Evolutionary conservation across 2,797 vertebrate species (phyloP).

Genomic region (Xiphorhynchus erythropygius): DNA sequence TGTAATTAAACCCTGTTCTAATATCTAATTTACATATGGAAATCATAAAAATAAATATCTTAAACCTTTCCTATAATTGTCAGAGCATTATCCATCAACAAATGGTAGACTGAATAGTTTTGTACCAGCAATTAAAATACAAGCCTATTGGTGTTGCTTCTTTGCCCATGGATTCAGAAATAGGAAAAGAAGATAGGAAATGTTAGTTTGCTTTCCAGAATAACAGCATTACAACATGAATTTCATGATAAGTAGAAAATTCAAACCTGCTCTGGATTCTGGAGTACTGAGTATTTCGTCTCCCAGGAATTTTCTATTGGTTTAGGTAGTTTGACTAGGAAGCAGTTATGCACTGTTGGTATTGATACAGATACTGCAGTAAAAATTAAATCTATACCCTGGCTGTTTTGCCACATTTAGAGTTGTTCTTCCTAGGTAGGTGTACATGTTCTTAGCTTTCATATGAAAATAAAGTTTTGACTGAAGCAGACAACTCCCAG

Average conservation of each 20-base stretch:
- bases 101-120: neutral
- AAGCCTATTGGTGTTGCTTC: neutral
- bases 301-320: neutral
- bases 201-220: neutral
- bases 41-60: neutral
- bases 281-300: neutral
- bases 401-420: neutral
- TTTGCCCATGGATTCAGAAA: neutral
- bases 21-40: neutral
- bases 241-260: neutral
- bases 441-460: neutral
- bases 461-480: neutral
- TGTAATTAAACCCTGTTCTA: slow-evolving; percentile 13
- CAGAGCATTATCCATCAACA: neutral
- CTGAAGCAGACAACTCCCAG: neutral
- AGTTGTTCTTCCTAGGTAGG: neutral
- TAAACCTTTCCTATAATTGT: neutral
- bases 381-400: neutral
- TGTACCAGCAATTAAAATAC: neutral
- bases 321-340: neutral
- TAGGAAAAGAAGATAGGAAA: neutral
- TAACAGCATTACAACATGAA: neutral
- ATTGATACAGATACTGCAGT: neutral
- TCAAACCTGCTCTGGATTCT: neutral
- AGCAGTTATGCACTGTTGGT: neutral